Evolutionary conservation across 2,888 invertebrate genomes (phyloP).

Genomic region (Drosophila atripex): DNA sequence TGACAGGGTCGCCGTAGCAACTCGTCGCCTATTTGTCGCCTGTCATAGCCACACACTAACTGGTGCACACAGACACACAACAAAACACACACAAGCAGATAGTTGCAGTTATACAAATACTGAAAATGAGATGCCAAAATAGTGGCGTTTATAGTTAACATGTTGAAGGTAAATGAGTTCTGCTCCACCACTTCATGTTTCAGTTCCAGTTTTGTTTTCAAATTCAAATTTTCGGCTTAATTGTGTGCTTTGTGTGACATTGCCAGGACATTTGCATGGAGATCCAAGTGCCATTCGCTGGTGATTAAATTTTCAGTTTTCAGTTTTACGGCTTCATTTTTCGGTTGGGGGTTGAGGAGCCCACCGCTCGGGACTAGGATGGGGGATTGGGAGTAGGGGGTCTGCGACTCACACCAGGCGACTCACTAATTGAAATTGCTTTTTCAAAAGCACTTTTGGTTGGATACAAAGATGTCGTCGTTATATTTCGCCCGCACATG

Average conservation of each 20-base stretch:
- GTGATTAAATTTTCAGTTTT: conserved; percentile 69
- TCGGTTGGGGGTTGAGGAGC: conserved; percentile 13
- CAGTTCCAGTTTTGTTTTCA: conserved; percentile 30
- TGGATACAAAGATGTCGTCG: conserved; percentile 61
- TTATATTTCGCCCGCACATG: conserved; percentile 17
- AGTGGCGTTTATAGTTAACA: conserved; percentile 67
- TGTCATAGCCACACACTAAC: conserved; percentile 31
- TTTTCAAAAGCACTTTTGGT: conserved; percentile 65
- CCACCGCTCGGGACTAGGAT: conserved; percentile 16
- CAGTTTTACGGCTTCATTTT: conserved; percentile 60
- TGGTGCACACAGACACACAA: neutral
- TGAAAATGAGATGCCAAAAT: conserved; percentile 71
- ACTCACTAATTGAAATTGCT: conserved; percentile 74
- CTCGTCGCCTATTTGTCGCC: conserved; percentile 63
- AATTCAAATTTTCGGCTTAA: conserved; percentile 53
- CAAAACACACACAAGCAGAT: conserved; percentile 1
- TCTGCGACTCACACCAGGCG: too few relatives aligned
- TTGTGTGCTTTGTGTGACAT: conserved; percentile 57
- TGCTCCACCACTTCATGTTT: conserved; percentile 41
- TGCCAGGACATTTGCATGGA: conserved; percentile 50
- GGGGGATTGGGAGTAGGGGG: neutral
- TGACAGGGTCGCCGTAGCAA: conserved; percentile 46
- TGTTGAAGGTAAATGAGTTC: conserved; percentile 68
- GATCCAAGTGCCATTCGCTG: conserved; percentile 51
- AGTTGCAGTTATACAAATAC: conserved; percentile 18